Evolutionary conservation across 2,797 vertebrate genomes (phyloP).

Genomic region (Carduelis carduelis): DNA sequence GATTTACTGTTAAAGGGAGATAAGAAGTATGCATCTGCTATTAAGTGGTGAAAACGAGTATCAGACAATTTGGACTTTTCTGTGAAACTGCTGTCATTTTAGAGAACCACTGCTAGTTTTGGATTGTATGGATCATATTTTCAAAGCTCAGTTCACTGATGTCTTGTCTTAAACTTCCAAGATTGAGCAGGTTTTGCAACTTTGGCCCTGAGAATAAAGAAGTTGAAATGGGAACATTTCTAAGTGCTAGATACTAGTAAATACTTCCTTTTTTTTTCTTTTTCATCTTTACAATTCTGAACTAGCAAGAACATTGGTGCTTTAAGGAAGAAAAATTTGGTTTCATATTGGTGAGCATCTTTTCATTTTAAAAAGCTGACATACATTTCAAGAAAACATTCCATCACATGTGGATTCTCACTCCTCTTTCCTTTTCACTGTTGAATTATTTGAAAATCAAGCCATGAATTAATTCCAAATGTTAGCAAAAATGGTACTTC

Average conservation of each 20-base stretch:
- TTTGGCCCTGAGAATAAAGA: neutral
- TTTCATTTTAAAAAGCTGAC: neutral
- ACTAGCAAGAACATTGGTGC: neutral
- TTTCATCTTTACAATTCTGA: neutral
- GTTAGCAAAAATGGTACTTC: neutral
- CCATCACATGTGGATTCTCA: neutral
- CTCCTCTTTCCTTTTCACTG: neutral
- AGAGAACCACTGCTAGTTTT: neutral
- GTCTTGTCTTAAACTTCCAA: neutral
- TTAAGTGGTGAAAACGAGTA: neutral
- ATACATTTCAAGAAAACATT: neutral
- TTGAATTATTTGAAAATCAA: neutral
- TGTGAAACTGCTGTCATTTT: neutral
- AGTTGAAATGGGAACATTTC: neutral
- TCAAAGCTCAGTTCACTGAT: neutral
- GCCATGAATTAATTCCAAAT: neutral
- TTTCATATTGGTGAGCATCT: neutral
- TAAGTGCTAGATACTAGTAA: neutral
- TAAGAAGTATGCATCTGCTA: neutral
- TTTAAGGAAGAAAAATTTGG: neutral
- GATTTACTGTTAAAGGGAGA: neutral
- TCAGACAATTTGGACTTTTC: neutral
- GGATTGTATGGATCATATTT: neutral
- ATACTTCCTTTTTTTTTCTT: neutral
- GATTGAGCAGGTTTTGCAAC: neutral